Evolutionary conservation across 2,888 invertebrate species (phyloP).

Genomic region (Drosophila picticornis): DNA sequence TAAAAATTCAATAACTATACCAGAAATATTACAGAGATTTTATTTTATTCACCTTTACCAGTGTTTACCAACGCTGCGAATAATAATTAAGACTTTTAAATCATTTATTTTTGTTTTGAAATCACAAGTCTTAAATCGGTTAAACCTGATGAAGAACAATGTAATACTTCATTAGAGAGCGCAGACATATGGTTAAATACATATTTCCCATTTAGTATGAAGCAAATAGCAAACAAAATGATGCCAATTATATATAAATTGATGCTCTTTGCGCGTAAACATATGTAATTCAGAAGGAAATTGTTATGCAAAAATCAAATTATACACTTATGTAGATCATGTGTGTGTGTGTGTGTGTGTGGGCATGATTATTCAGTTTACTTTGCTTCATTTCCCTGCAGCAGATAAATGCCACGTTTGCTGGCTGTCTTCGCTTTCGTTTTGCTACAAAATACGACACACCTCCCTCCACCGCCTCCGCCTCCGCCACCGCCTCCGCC

Average conservation of each 20-base stretch:
- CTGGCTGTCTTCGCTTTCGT: constrained; percentile 60
- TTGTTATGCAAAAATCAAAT: constrained; percentile 48
- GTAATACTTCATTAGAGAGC: background rate
- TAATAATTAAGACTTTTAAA: background rate
- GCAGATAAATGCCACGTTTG: constrained; percentile 41
- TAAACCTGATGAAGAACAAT: background rate
- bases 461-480: constrained; percentile 30
- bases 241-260: constrained; percentile 30
- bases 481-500: constrained; percentile 2
- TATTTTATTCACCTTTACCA: background rate
- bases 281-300: constrained; percentile 27
- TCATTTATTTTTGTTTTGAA: background rate
- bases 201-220: background rate
- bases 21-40: background rate
- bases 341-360: constrained; percentile 8
- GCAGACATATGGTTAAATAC: background rate
- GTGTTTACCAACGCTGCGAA: background rate
- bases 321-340: constrained; percentile 33
- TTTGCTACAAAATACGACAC: constrained; percentile 21
- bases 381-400: constrained; percentile 5
- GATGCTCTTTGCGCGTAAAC: constrained; percentile 12
- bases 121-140: background rate
- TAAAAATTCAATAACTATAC: background rate
- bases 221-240: constrained; percentile 5
- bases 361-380: constrained; percentile 36